Conservation (phyloP, 2,888 invertebrate genomes). For the Eulithis prunata region DNA sequence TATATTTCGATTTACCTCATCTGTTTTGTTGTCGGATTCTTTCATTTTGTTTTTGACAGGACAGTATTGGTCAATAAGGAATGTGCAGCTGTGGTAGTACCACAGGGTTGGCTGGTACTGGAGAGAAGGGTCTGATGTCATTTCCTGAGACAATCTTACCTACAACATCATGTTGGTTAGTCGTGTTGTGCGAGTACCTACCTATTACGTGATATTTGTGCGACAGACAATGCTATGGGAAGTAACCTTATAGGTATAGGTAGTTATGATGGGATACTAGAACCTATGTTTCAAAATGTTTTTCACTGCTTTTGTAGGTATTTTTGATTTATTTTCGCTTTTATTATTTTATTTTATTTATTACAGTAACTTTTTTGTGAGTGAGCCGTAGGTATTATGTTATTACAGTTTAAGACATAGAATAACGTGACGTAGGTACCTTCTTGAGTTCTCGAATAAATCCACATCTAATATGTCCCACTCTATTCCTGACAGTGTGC, state of each 20-base stretch:
- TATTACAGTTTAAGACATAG: too few relatives aligned
- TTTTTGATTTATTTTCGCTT: too few relatives aligned
- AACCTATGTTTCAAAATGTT: too few relatives aligned
- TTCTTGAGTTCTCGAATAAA: slow-evolving; percentile 35
- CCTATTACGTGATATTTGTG: too few relatives aligned
- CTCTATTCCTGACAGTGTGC: slow-evolving; percentile 20
- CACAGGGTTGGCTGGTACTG: slow-evolving; percentile 27
- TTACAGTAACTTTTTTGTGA: too few relatives aligned
- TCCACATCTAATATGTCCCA: slow-evolving; percentile 31
- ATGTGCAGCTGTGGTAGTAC: slow-evolving; percentile 30
- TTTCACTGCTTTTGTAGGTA: too few relatives aligned
- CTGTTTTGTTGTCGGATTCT: slow-evolving; percentile 14
- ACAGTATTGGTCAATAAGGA: slow-evolving; percentile 24
- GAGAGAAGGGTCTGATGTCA: slow-evolving; percentile 5
- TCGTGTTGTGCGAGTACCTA: background rate
- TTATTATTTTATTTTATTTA: too few relatives aligned
- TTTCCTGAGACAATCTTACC: slow-evolving; percentile 28
- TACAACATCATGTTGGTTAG: slow-evolving; percentile 10
- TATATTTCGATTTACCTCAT: slow-evolving; percentile 19
- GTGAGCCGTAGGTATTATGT: too few relatives aligned
- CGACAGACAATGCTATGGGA: too few relatives aligned
- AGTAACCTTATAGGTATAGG: too few relatives aligned
- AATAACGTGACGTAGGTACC: slow-evolving; percentile 8
- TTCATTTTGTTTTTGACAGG: slow-evolving; percentile 6
- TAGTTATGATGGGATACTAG: too few relatives aligned